phyloP scores from a whole-genome alignment of 2,888 invertebrate genomes.

The Dryocosmus kuriphilus region DNA sequence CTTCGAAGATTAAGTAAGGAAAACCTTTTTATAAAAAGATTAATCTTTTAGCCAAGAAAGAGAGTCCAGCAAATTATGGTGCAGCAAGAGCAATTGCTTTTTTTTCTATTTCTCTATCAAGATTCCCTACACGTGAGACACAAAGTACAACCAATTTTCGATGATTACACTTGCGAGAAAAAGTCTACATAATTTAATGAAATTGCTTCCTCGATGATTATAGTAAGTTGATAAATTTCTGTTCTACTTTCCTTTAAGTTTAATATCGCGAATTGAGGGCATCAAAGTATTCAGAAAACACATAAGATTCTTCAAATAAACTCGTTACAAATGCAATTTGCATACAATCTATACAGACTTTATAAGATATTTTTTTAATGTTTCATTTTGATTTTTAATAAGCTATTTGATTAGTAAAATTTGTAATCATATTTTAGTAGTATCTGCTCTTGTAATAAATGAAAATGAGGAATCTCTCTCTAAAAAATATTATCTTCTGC shows the following conservation, averaged over 20 bases:
- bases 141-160: conserved; percentile 27
- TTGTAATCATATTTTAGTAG: no score
- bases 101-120: conserved; percentile 25
- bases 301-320: neutral
- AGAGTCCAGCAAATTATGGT: conserved; percentile 9
- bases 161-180: conserved; percentile 24
- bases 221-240: conserved; percentile 16
- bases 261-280: neutral
- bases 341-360: neutral
- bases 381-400: neutral
- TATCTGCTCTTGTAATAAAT: no score
- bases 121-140: conserved; percentile 32
- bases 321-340: conserved; percentile 12
- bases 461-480: no score
- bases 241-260: conserved; percentile 3
- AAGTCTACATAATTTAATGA: conserved; percentile 22
- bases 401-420: neutral
- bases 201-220: conserved; percentile 28
- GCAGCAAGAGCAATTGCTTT: neutral
- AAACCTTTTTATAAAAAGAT: neutral
- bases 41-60: neutral
- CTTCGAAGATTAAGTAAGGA: neutral
- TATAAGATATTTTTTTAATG: neutral
- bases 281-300: neutral
- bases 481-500: no score